Evolutionary conservation across 2,888 invertebrate genomes (phyloP).

Genomic region (Penaeus monodon): DNA sequence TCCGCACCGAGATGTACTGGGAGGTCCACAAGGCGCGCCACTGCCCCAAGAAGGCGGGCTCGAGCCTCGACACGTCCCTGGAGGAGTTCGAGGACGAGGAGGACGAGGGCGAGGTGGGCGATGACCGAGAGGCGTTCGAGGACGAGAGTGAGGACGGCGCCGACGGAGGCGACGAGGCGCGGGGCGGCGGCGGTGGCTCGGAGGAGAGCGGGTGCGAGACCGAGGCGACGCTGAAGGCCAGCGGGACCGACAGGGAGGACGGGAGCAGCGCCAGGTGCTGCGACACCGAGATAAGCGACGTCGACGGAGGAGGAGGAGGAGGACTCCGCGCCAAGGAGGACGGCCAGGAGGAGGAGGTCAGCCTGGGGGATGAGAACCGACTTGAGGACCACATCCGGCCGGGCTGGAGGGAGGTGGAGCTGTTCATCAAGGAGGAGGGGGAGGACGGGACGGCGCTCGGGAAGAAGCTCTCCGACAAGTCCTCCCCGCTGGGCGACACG

Average conservation of each 20-base stretch:
- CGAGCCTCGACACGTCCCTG: constrained; percentile 22
- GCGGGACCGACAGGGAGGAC: neutral
- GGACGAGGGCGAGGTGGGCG: neutral
- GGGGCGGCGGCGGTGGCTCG: neutral
- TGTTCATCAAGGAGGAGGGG: constrained; percentile 37
- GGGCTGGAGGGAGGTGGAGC: constrained; percentile 43
- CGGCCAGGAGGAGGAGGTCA: neutral
- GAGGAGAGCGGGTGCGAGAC: constrained; percentile 18
- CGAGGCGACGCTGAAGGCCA: neutral
- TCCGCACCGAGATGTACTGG: constrained; percentile 25
- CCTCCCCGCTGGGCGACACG: too few species aligned
- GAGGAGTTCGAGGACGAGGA: constrained; percentile 37
- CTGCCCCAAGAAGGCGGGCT: neutral
- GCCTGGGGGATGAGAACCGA: constrained; percentile 3
- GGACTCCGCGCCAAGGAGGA: constrained; percentile 1
- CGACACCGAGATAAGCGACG: constrained; percentile 2
- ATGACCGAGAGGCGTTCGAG: neutral
- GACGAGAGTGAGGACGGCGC: neutral
- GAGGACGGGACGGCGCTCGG: too few species aligned
- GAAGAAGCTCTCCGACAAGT: too few species aligned
- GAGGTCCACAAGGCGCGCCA: constrained; percentile 28
- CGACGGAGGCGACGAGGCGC: neutral
- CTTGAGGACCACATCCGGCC: neutral
- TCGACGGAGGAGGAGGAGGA: neutral
- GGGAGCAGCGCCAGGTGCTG: neutral